These are phyloP conservation scores for Sicus ferrugineus DNA, from an alignment of 2,888 invertebrate genomes.

Conservation along the genomic window DNA sequence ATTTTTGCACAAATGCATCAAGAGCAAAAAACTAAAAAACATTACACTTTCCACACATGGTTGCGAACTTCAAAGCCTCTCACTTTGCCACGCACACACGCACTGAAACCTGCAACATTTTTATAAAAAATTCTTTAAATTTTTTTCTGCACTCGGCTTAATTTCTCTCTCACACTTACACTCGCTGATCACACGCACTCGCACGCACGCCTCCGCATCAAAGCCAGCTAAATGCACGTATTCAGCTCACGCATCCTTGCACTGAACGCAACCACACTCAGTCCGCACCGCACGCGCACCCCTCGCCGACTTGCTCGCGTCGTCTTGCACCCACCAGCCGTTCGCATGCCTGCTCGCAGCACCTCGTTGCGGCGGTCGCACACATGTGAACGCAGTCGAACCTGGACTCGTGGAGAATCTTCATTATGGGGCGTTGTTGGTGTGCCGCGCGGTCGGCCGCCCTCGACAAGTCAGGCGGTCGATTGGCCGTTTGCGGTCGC, in stretches of 20 bases:
- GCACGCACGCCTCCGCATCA: slow-evolving; percentile 39
- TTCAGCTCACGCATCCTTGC: slow-evolving; percentile 30
- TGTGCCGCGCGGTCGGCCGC: slow-evolving; percentile 47
- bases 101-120: not conserved
- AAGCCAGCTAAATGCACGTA: slow-evolving; percentile 31
- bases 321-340: not conserved
- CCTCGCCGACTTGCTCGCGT: slow-evolving; percentile 10
- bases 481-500: slow-evolving; percentile 37
- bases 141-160: slow-evolving; percentile 18
- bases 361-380: slow-evolving; percentile 46
- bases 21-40: slow-evolving; percentile 3
- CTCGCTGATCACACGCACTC: slow-evolving; percentile 35
- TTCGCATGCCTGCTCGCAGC: slow-evolving; percentile 42
- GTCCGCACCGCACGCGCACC: not conserved
- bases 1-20: slow-evolving; percentile 9
- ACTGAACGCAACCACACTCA: slow-evolving; percentile 12
- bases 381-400: slow-evolving; percentile 53
- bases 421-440: slow-evolving; percentile 57
- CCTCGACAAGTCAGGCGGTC: slow-evolving; percentile 37
- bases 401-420: slow-evolving; percentile 46
- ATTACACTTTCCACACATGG: slow-evolving; percentile 20
- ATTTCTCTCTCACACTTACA: slow-evolving; percentile 26
- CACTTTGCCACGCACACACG: not conserved
- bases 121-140: not conserved
- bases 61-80: not conserved